Base-by-base conservation (phyloP, 1,140 invertebrate species). In the Drosophila insularis region DNA sequence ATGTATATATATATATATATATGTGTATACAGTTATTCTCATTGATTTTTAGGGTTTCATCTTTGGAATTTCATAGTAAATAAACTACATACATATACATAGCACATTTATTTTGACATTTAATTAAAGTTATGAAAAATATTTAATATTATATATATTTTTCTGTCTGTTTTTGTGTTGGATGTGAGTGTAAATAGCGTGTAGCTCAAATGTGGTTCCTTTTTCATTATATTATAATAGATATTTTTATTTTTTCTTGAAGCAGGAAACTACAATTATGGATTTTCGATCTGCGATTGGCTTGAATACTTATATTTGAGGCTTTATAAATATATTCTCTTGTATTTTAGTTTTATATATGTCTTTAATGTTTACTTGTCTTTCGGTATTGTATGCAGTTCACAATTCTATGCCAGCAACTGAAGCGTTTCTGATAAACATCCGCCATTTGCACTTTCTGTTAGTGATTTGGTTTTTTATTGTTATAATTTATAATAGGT, bases 151-250 rank as follows among this genome's bases (percentile, higher is more conserved):
- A 39, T 68, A 58, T 43, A 68, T 80, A 46, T 40, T 32, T 74
- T 46, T 60, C 27, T 74, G 21, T 32, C 5, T 6, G 27, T 78
- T 14, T 78, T 14, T 73, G 65, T 55, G 23, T 37, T 32, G 19
- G 5, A 39, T 8, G 66, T 75, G 64, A 79, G 84, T 87, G 84
- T 87, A 89, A 89, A 87, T 84, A 87, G 82, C 84, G 63, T 76
- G 78, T 86, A 63, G 81, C 74, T 68, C 68, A 70, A 64, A 50
- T 50, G 17, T 50, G 8, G 43, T 50, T 50, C 43, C 7, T 50
- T 46, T 46, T 65, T 80, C 56, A 61, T 76, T 50, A 67, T 67
- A 61, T 71, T 77, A 64, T 74, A 76, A 46, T 60, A 54, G 76
- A 76, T 60, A 68, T 67, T 72, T 63, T 13, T 74, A 50, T 73